Evolutionary conservation across 2,113 vertebrate species (phyloP).

Genomic region (Scomber colias): DNA sequence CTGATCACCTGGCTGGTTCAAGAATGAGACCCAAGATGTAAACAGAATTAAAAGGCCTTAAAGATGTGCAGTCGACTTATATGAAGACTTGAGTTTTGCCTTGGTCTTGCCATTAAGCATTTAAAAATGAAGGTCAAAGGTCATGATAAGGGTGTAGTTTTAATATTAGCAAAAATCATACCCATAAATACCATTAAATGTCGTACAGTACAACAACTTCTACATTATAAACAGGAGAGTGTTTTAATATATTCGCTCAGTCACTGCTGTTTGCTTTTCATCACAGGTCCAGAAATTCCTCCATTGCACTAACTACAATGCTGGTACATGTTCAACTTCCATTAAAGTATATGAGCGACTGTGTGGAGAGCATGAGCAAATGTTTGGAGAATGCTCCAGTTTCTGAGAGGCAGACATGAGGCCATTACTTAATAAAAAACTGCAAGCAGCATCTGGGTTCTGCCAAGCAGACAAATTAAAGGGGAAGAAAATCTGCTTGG

Average conservation of each 20-base stretch:
- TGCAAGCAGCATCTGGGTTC: not conserved
- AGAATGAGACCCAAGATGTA: no score
- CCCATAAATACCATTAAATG: no score
- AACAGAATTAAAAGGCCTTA: no score
- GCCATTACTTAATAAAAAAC: constrained; percentile 55
- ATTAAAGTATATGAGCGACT: constrained; percentile 52
- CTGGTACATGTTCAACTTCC: constrained; percentile 42
- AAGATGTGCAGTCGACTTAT: no score
- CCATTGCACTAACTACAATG: not conserved
- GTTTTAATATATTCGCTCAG: not conserved
- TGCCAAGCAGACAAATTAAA: constrained; percentile 59
- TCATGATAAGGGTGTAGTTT: no score
- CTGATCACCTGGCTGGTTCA: no score
- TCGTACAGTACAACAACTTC: no score
- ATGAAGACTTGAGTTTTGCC: no score
- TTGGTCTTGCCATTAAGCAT: no score
- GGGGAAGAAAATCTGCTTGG: constrained; percentile 11
- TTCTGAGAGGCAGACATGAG: constrained; percentile 59
- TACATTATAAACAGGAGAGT: no score
- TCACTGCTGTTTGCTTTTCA: not conserved
- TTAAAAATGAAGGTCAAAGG: no score
- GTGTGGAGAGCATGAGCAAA: constrained; percentile 61
- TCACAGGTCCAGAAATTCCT: not conserved
- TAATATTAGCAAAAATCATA: no score
- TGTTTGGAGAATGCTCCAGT: constrained; percentile 61